Evolutionary conservation across 2,888 invertebrate genomes (phyloP).

Genomic region (Polyommatus icarus): DNA sequence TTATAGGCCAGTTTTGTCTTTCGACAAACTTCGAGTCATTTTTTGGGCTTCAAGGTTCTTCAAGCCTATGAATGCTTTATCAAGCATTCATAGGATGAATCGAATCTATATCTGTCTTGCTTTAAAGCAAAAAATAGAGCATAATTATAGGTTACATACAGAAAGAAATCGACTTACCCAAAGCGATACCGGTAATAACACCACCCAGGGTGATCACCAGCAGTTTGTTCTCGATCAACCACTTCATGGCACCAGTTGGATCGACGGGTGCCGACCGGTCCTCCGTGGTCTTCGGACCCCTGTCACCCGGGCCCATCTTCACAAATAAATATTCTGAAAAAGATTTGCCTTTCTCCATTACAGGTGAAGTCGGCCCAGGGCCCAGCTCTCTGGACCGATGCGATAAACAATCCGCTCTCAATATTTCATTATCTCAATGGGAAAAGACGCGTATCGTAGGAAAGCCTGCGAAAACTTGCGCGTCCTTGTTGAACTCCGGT

Average conservation of each 20-base stretch:
- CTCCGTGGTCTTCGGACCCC: constrained; percentile 82
- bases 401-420: constrained; percentile 34
- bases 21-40: background rate
- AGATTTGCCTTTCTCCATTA: constrained; percentile 83
- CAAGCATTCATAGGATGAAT: too few relatives aligned
- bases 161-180: constrained; percentile 77
- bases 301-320: constrained; percentile 86
- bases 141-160: background rate
- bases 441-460: background rate
- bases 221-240: constrained; percentile 88
- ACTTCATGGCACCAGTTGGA: constrained; percentile 83
- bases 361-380: constrained; percentile 53
- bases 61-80: background rate
- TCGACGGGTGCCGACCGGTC: constrained; percentile 83
- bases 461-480: background rate
- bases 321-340: constrained; percentile 91
- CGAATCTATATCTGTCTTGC: too few relatives aligned
- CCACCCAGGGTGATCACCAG: constrained; percentile 89
- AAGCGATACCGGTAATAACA: constrained; percentile 86
- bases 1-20: too few relatives aligned
- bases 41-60: background rate
- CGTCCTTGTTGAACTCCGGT: background rate
- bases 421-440: constrained; percentile 4
- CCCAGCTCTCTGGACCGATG: constrained; percentile 50
- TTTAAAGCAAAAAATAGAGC: background rate